Evolutionary conservation across 2,113 vertebrate species (phyloP).

Genomic region (Leucopsar rothschildi): DNA sequence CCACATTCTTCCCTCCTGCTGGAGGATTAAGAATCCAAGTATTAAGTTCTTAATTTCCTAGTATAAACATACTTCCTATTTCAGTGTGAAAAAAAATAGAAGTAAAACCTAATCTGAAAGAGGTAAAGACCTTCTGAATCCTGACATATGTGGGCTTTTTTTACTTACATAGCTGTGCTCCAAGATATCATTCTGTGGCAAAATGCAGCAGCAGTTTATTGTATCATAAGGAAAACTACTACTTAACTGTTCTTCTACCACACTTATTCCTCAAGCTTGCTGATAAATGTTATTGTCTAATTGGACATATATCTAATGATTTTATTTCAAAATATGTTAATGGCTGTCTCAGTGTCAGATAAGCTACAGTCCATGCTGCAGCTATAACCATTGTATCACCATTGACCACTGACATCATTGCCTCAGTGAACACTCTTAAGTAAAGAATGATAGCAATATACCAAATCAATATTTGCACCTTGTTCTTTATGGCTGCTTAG

Average conservation of each 20-base stretch:
- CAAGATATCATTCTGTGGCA: not conserved
- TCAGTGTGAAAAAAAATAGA: not conserved
- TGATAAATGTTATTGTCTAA: not conserved
- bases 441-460: slow-evolving; percentile 44
- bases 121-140: not conserved
- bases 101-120: not conserved
- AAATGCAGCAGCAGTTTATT: not conserved
- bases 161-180: not conserved
- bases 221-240: not conserved
- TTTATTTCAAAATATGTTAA: slow-evolving; percentile 40
- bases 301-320: not conserved
- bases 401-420: not conserved
- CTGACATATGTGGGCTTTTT: not conserved
- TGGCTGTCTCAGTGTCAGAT: not conserved
- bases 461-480: slow-evolving; percentile 25
- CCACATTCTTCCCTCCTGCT: not conserved
- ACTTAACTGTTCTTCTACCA: not conserved
- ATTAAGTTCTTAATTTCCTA: not conserved
- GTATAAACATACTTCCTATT: not conserved
- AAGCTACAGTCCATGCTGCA: not conserved
- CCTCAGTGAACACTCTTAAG: not conserved
- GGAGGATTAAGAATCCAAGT: not conserved
- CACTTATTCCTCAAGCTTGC: not conserved
- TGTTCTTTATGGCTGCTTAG: not conserved
- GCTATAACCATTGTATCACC: not conserved